Evolutionary conservation across 2,888 invertebrate species (phyloP), one percentile per base, ranked within the genome.

Genomic region (Latrodectus hesperus): DNA sequence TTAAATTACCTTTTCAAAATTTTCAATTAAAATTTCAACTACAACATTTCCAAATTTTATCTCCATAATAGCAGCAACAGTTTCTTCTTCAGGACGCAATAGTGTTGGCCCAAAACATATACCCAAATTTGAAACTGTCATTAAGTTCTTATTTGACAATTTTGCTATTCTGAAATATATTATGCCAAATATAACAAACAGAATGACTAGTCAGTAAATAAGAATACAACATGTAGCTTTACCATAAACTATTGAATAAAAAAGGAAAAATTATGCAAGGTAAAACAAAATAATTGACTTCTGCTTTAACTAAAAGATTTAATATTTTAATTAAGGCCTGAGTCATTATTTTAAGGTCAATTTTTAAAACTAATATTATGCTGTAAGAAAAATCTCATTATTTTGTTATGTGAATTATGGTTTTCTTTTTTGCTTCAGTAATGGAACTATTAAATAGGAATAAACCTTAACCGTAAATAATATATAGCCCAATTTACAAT

Each of bases 11-110:
- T 94, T 94, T 84, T 96, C 95, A 92, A 95, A 96, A 93, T 97
- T 96, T 91, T 97, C 96, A 88, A 99, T 96, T 90, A 99, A 94
- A 92, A 99, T 97, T 94, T 99, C 99, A 84, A 99, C 98, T 90
- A 99, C 97, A 91, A 99, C 97, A 93, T 99, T 99, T 93, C 98
- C 98, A 94, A 99, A 99, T 93, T 99, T 99, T 91, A 99, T 96
- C 93, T 99, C 99, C 94, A 99, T 96, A 92, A 99, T 99, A 92
- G 98, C 97, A 88, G 99, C 98, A 88, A 99, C 97, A 10, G 98
- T 97, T 94, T 99, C 99, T 92, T 98, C 97, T 93, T 97, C 96
- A 9, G 99, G 97, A 88, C 99, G 94, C 92, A 99, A 94, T 91
- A 99, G 94, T 78, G 99, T 99, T 51, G 99, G 99, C 26, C 99